Evolutionary conservation across 1,140 invertebrate species (phyloP).

Genomic region (Xylocopa sonorina): DNA sequence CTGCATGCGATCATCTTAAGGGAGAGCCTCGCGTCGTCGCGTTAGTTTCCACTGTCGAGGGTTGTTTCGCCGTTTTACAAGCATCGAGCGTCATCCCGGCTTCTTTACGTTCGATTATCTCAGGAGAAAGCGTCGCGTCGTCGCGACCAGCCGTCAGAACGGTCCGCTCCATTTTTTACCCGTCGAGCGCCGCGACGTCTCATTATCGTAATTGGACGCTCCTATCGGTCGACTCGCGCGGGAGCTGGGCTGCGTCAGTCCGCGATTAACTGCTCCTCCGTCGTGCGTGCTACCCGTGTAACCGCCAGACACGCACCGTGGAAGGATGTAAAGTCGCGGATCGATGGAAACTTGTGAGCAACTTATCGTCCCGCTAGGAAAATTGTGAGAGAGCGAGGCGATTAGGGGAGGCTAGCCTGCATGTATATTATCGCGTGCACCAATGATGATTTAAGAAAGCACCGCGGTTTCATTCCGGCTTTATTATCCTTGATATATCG

Average conservation of each 20-base stretch:
- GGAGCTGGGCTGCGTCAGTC: not conserved
- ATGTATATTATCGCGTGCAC: not conserved
- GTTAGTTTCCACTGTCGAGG: too few relatives aligned
- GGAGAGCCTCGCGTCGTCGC: not conserved
- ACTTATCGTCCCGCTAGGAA: not conserved
- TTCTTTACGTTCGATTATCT: not conserved
- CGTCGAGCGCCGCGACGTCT: slow-evolving; percentile 61
- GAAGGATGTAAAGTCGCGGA: not conserved
- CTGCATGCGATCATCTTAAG: not conserved
- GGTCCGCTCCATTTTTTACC: slow-evolving; percentile 73
- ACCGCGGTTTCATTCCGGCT: not conserved
- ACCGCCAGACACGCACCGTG: too few relatives aligned
- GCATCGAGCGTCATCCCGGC: too few relatives aligned
- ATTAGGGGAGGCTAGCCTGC: not conserved
- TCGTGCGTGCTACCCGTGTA: too few relatives aligned
- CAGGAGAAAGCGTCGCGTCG: not conserved
- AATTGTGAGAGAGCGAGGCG: too few relatives aligned
- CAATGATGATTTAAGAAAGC: slow-evolving; percentile 24
- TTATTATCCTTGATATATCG: slow-evolving; percentile 40
- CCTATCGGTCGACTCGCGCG: not conserved
- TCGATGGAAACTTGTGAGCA: not conserved
- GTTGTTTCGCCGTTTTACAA: too few relatives aligned
- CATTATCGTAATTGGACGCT: slow-evolving; percentile 79
- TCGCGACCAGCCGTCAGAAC: not conserved
- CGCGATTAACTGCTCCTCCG: not conserved